Evolutionary conservation across 1,140 invertebrate genomes (phyloP).

Genomic region (Eciton burchellii): DNA sequence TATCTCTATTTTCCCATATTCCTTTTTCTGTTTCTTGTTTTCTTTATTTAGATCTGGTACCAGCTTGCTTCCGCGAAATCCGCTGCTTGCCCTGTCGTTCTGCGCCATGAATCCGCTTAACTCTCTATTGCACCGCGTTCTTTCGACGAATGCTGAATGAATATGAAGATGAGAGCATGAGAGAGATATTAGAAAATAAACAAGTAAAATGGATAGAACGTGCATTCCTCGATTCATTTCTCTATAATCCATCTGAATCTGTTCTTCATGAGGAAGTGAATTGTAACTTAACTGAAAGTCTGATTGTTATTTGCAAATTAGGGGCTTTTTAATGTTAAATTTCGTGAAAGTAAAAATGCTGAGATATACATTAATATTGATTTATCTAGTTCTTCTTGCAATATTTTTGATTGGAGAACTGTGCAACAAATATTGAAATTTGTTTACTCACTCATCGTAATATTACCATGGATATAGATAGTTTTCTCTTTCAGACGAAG

Average conservation of each 20-base stretch:
- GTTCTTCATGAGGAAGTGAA: background rate
- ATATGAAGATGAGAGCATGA: constrained; percentile 2
- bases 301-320: background rate
- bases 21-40: constrained; percentile 35
- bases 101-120: constrained; percentile 38
- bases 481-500: background rate
- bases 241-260: background rate
- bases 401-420: background rate
- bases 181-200: constrained; percentile 1
- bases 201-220: background rate
- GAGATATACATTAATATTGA: background rate
- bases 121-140: constrained; percentile 33
- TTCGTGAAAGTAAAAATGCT: background rate
- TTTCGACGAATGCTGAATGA: constrained; percentile 22
- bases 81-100: constrained; percentile 17
- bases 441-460: background rate
- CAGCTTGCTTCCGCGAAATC: constrained; percentile 44
- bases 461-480: background rate
- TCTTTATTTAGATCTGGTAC: constrained; percentile 22
- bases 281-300: background rate
- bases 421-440: background rate
- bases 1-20: constrained; percentile 37
- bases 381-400: background rate
- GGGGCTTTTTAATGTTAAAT: background rate
- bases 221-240: background rate